Percentiles rank a stretch among this genome's conserved stretches.
phyloP scores from a whole-genome alignment of 2,888 invertebrate species.

The Tipula confusa region DNA sequence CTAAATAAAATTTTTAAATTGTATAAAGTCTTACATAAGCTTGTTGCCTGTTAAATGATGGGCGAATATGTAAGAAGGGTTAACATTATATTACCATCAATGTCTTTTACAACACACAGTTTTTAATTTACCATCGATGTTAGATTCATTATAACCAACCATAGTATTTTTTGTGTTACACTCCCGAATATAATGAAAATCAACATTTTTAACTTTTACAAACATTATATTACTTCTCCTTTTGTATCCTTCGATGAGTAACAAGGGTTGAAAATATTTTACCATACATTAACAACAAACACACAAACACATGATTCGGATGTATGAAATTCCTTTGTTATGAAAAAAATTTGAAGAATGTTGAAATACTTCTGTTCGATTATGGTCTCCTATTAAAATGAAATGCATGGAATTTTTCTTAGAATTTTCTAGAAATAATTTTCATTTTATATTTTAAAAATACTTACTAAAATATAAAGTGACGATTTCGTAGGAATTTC shows the following conservation, averaged over 20 bases:
- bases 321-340: conserved; percentile 16
- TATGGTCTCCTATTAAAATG: conserved; percentile 5
- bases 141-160: not conserved
- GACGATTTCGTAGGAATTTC: not conserved
- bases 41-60: conserved; percentile 48
- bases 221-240: not conserved
- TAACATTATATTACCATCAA: conserved; percentile 44
- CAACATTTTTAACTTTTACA: not conserved
- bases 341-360: not conserved
- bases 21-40: conserved; percentile 33
- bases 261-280: not conserved
- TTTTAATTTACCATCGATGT: not conserved
- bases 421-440: not conserved
- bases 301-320: not conserved
- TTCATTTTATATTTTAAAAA: not conserved
- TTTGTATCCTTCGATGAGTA: not conserved
- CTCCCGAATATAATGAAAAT: not conserved
- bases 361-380: not conserved
- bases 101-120: not conserved
- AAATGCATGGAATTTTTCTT: conserved; percentile 28
- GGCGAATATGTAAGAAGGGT: conserved; percentile 52
- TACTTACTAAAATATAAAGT: not conserved
- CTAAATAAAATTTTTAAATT: not conserved
- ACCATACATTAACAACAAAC: too few relatives aligned
- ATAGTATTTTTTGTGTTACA: not conserved